These are phyloP conservation scores for Xiphydria camelus DNA, from an alignment of 2,888 invertebrate genomes.

Conservation along the genomic window DNA sequence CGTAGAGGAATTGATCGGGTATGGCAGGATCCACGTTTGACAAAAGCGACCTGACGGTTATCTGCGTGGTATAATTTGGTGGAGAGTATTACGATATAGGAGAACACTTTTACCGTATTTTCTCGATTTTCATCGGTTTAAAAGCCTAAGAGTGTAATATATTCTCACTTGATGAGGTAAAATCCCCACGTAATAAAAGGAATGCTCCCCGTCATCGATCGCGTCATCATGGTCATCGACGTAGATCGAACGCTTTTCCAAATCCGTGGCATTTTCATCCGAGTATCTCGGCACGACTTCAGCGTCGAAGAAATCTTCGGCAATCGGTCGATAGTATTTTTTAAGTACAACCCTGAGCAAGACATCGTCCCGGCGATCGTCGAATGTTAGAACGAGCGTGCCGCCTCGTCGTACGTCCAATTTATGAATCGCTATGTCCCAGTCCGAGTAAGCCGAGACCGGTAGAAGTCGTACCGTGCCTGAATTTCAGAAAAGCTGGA, in stretches of 20 bases:
- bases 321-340: conserved; percentile 1
- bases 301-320: conserved; percentile 9
- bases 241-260: conserved; percentile 7
- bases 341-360: conserved; percentile 8
- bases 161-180: conserved; percentile 13
- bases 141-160: neutral
- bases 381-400: conserved; percentile 7
- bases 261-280: conserved; percentile 5
- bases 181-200: conserved; percentile 9
- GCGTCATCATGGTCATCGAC: neutral
- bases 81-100: too few relatives aligned
- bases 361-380: conserved; percentile 5
- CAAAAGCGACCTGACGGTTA: conserved; percentile 5
- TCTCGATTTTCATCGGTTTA: neutral
- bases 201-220: neutral
- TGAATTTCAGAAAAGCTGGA: too few relatives aligned
- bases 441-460: conserved; percentile 4
- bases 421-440: conserved; percentile 8
- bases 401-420: conserved; percentile 7
- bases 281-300: conserved; percentile 5
- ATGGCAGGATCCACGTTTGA: conserved; percentile 3
- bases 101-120: neutral
- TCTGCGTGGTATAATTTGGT: too few relatives aligned
- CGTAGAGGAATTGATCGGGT: conserved; percentile 2
- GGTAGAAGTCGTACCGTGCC: conserved; percentile 5